These are phyloP conservation scores for Apeira syringaria DNA, from an alignment of 2,888 invertebrate genomes.

Conservation along the genomic window DNA sequence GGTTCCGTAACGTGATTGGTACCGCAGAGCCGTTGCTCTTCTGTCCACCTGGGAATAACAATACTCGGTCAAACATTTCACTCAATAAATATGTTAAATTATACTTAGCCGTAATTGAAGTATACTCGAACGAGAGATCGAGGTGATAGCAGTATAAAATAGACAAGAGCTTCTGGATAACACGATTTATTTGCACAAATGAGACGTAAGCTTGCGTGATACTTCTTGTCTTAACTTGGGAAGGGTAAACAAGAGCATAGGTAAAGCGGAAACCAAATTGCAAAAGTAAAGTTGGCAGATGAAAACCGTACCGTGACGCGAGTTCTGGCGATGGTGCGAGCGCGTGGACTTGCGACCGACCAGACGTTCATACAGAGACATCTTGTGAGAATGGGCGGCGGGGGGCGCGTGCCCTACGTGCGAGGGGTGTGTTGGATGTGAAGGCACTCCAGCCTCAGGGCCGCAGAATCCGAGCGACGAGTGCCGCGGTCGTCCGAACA, in stretches of 20 bases:
- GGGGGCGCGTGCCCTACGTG: constrained; percentile 45
- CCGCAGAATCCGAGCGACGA: constrained; percentile 90
- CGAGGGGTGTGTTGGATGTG: constrained; percentile 44
- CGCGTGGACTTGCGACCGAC: constrained; percentile 92
- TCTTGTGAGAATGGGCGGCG: constrained; percentile 82
- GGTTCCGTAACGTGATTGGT: constrained; percentile 87
- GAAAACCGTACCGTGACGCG: constrained; percentile 83
- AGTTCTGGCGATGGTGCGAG: constrained; percentile 85
- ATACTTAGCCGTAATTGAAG: too few species aligned
- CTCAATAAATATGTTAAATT: too few species aligned
- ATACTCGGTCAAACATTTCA: too few species aligned
- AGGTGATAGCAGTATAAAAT: too few species aligned
- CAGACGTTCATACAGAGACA: constrained; percentile 92
- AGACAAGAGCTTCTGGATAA: too few species aligned
- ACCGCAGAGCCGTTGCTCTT: constrained; percentile 88
- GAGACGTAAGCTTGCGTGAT: too few species aligned
- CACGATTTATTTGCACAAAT: too few species aligned
- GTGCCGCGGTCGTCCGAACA: constrained; percentile 90
- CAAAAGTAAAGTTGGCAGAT: too few species aligned
- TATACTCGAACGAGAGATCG: too few species aligned
- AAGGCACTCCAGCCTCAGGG: constrained; percentile 81
- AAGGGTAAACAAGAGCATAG: too few species aligned
- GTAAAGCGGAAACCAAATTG: too few species aligned
- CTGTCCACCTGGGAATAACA: constrained; percentile 77
- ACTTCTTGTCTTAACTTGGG: too few species aligned